Evolutionary conservation across 92 coral and sea anemone genomes (phyloP).

Genomic region (Phenganax subtilis): DNA sequence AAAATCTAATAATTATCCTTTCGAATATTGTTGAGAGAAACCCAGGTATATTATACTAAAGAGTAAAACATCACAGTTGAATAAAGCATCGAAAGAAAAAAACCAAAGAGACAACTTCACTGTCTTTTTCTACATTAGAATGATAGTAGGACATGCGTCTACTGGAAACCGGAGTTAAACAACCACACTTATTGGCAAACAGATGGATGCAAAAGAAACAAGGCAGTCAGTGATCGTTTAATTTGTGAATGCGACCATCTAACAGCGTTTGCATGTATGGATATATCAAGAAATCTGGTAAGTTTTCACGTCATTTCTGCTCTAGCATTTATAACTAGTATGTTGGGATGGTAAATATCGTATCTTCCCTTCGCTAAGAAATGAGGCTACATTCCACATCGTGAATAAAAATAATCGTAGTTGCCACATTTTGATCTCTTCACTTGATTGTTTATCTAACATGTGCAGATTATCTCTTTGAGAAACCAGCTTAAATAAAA

Average conservation of each 20-base stretch:
- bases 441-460: no score
- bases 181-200: conserved; percentile 1
- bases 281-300: conserved; percentile 26
- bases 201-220: conserved; percentile 26
- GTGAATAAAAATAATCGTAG: no score
- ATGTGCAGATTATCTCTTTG: neutral
- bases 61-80: neutral
- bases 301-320: neutral
- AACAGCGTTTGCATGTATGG: conserved; percentile 37
- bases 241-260: conserved; percentile 40
- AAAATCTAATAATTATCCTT: no score
- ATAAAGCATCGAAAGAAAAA: neutral
- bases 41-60: no score
- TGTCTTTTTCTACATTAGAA: neutral
- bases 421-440: no score
- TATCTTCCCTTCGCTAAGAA: no score
- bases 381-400: no score
- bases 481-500: neutral
- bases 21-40: no score
- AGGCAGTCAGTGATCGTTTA: neutral
- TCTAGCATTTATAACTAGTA: no score
- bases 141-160: conserved; percentile 4
- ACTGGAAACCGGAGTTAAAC: conserved; percentile 31
- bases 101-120: neutral
- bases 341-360: no score